Conservation (phyloP, 2,888 invertebrate species). For the Acleris cristana region DNA sequence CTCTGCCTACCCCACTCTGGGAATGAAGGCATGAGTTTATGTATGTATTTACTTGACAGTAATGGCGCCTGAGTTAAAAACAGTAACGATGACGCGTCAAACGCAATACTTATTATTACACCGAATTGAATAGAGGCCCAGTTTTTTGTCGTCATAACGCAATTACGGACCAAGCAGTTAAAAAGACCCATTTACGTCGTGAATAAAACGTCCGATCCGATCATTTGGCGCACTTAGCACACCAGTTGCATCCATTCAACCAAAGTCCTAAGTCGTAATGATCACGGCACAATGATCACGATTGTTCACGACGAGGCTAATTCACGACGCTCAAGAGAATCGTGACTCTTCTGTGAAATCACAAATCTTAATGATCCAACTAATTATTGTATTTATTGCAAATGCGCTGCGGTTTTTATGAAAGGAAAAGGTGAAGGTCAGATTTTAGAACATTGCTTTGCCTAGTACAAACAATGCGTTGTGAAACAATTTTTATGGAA, state of each 20-base stretch:
- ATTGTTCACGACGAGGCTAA: background rate
- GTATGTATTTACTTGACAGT: no score
- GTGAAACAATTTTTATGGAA: no score
- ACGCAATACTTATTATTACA: no score
- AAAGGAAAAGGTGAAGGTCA: background rate
- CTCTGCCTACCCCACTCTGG: no score
- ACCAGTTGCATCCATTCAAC: conserved; percentile 12
- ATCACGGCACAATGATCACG: conserved; percentile 12
- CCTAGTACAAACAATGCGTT: no score
- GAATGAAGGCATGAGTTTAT: no score
- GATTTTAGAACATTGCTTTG: no score
- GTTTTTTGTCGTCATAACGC: no score
- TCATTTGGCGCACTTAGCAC: conserved; percentile 6
- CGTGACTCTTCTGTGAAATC: conserved; percentile 17
- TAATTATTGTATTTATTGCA: conserved; percentile 4
- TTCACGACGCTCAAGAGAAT: background rate
- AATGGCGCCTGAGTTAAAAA: no score
- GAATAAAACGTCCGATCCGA: background rate
- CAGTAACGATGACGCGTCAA: no score
- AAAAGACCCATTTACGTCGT: background rate
- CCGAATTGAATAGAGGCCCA: no score
- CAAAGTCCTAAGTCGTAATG: conserved; percentile 5
- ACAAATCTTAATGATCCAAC: conserved; percentile 6
- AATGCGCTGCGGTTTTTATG: background rate
- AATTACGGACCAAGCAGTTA: no score